Evolutionary conservation across 2,888 invertebrate genomes (phyloP).

Genomic region (Drosophila gaucha): DNA sequence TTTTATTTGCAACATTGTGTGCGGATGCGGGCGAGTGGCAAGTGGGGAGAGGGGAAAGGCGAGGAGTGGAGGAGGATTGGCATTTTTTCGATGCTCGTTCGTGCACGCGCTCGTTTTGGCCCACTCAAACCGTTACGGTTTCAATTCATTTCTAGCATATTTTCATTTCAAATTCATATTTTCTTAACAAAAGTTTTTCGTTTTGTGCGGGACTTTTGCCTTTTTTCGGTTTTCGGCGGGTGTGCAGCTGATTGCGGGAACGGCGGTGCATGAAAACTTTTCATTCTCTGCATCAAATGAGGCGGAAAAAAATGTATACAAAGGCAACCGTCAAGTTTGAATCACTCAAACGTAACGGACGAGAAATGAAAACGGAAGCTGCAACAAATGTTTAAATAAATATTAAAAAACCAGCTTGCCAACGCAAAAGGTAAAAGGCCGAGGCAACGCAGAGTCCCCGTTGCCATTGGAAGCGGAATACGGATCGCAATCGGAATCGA

Average conservation of each 20-base stretch:
- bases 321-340: conserved; percentile 80
- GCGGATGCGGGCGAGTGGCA: conserved; percentile 7
- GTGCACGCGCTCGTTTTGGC: conserved; percentile 70
- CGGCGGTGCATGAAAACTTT: conserved; percentile 67
- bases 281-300: conserved; percentile 77
- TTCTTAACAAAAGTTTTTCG: conserved; percentile 78
- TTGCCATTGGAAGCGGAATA: conserved; percentile 8
- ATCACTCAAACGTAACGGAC: conserved; percentile 79
- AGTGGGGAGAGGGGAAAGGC: background rate
- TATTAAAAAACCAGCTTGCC: conserved; percentile 69
- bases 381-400: conserved; percentile 80
- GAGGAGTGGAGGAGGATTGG: conserved; percentile 45
- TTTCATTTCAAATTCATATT: conserved; percentile 80
- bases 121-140: conserved; percentile 72
- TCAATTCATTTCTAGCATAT: conserved; percentile 80
- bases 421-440: conserved; percentile 39
- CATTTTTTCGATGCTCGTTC: conserved; percentile 64
- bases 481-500: conserved; percentile 5
- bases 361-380: conserved; percentile 78
- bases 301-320: conserved; percentile 78
- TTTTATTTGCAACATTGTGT: conserved; percentile 76
- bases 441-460: background rate
- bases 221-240: conserved; percentile 5
- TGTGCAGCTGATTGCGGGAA: conserved; percentile 14
- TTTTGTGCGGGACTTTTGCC: conserved; percentile 65